Base-by-base conservation (phyloP, 2,888 invertebrate genomes). In the Isoperla grammatica region DNA sequence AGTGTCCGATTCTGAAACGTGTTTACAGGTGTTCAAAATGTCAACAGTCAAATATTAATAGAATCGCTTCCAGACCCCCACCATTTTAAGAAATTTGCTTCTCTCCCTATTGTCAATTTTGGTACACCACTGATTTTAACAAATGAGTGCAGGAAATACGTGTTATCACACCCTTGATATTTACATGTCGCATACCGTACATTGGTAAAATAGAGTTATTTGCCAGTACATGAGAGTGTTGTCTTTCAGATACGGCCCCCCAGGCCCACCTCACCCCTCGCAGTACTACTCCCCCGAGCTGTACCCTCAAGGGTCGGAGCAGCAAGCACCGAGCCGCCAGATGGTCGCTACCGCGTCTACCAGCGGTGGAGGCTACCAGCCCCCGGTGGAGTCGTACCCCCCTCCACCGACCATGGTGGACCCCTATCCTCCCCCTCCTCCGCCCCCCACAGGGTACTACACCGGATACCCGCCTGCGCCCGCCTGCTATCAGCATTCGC, bases 401-500 rank as follows among this genome's bases (percentile, higher is more conserved):
- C 74, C 65, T 48, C 61, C 49, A 29, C 49, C 49, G 13, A 17
- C 37, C 72, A 73, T 68, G 39, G 61, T 61, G 49, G 61, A 61
- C 29, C 48, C 56, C 39, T 60, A 56, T 42, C 65, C 61, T 15
- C 63, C 62, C 35, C 62, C 56, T 19, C 63, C 59, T 12, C 62
- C 58, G 58, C 63, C 59, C 15, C 73, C 73, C 55, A 71, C 73
- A 2, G 74, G 72, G n/a, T 63, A 63, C 60, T 64, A 62, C 63
- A 72, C 79, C 43, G 75, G 78, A 23, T 81, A 80, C 66, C 69
- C 64, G 71, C 75, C 73, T 46, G 72, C 69, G 56, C 78, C 78
- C 39, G 78, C 79, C 65, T 83, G 82, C 70, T 83, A 82, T 68
- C 71, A 76, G 20, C 79, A 79, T 68, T 75, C 82, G 64, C 81